Percentiles rank a stretch among this genome's conserved stretches.
phyloP scores from a whole-genome alignment of 2,797 vertebrate species.

The Semotilus atromaculatus region DNA sequence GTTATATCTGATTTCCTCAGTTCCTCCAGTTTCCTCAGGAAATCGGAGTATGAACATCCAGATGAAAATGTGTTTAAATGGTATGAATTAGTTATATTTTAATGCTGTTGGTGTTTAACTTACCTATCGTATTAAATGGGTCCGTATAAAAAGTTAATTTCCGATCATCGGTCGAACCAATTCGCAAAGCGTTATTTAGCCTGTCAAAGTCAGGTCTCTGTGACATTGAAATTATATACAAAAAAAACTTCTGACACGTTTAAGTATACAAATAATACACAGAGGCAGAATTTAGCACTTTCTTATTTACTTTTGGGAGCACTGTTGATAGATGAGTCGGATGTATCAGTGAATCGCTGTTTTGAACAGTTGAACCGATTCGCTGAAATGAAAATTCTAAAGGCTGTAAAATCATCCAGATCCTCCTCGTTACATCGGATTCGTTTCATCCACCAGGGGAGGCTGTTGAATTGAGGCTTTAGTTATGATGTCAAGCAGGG shows the following conservation, averaged over 20 bases:
- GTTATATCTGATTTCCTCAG: not conserved
- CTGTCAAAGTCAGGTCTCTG: not conserved
- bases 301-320: not conserved
- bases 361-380: conserved; percentile 1
- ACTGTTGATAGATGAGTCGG: not conserved
- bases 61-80: not conserved
- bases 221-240: not conserved
- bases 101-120: not conserved
- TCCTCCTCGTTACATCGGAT: not conserved
- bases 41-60: not conserved
- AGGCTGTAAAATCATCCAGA: not conserved
- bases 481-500: not conserved
- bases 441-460: conserved; percentile 61
- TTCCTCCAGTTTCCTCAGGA: too few relatives aligned
- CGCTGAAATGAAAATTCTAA: not conserved
- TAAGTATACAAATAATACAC: not conserved
- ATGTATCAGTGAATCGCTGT: not conserved
- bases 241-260: not conserved
- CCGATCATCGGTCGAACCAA: not conserved
- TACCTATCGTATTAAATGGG: not conserved
- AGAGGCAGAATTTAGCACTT: not conserved
- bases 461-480: conserved; percentile 55
- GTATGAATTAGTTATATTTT: not conserved
- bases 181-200: not conserved
- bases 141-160: not conserved